These are phyloP conservation scores for Plutomurus gul DNA, from an alignment of 1,140 invertebrate genomes.

Conservation along the genomic window DNA sequence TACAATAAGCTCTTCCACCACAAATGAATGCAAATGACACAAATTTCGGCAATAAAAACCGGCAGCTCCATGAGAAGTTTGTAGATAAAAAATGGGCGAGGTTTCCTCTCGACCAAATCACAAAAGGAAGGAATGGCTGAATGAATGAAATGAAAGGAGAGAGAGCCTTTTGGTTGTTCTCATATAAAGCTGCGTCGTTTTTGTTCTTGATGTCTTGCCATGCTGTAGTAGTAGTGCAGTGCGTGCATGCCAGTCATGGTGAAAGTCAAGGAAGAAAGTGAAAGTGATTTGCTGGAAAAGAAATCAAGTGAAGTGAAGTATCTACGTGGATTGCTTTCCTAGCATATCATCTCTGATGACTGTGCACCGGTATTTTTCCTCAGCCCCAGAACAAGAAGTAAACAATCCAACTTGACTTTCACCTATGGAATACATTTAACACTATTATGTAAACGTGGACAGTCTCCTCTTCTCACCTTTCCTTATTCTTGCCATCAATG, in stretches of 20 bases:
- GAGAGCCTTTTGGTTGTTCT: not conserved
- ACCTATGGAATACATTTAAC: conserved; percentile 8
- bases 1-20: conserved; percentile 3
- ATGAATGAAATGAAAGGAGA: conserved; percentile 23
- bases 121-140: conserved; percentile 25
- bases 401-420: not conserved
- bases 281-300: conserved; percentile 18
- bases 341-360: conserved; percentile 11
- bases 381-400: too few relatives aligned
- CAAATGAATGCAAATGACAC: conserved; percentile 36
- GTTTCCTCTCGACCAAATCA: not conserved
- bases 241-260: not conserved
- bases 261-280: not conserved
- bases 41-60: conserved; percentile 34
- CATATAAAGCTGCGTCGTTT: not conserved
- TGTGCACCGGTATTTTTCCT: not conserved
- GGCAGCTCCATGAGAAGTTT: conserved; percentile 17
- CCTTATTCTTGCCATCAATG: too few relatives aligned
- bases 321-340: conserved; percentile 2
- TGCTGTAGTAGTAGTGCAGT: not conserved
- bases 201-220: not conserved
- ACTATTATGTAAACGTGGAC: too few relatives aligned
- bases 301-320: conserved; percentile 1
- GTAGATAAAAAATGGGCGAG: conserved; percentile 28
- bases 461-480: too few relatives aligned